Percentiles rank a stretch among this genome's conserved stretches.
Evolutionary conservation across 1,140 invertebrate genomes (phyloP).

Genomic region (Sarcophaga bullata): DNA sequence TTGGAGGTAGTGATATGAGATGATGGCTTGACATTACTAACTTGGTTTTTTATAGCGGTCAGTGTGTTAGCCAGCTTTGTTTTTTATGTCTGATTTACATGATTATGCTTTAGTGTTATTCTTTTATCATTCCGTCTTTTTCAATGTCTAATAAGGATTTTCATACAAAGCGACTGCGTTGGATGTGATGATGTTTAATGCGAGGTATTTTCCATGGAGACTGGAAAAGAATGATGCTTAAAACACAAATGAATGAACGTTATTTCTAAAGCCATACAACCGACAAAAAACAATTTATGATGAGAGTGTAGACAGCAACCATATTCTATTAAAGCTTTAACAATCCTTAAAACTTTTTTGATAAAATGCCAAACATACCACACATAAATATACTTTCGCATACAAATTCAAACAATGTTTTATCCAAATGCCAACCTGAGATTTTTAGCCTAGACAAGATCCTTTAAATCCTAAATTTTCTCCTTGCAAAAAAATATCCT

Average conservation of each 20-base stretch:
- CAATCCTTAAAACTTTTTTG: too few relatives aligned
- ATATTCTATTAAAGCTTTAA: too few relatives aligned
- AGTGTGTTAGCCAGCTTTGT: conserved; percentile 31
- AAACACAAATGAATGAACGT: background rate
- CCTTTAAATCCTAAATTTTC: too few relatives aligned
- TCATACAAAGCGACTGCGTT: background rate
- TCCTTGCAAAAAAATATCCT: too few relatives aligned
- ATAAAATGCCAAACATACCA: too few relatives aligned
- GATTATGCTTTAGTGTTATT: background rate
- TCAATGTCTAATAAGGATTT: conserved; percentile 18
- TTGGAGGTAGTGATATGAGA: background rate
- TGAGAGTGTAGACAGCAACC: too few relatives aligned
- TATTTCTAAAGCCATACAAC: too few relatives aligned
- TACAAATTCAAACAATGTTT: too few relatives aligned
- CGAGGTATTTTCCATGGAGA: background rate
- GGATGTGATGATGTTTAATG: background rate
- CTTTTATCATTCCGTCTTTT: background rate
- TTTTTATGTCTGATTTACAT: conserved; percentile 15
- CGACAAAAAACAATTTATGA: too few relatives aligned
- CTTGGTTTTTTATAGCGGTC: conserved; percentile 35
- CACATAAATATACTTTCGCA: too few relatives aligned
- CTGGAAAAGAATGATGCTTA: background rate
- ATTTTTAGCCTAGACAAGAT: too few relatives aligned
- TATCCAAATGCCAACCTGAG: too few relatives aligned
- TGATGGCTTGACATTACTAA: conserved; percentile 6